Evolutionary conservation across 2,888 invertebrate genomes (phyloP), one percentile per base, ranked within the genome.

Genomic region (Chalcis sispes): DNA sequence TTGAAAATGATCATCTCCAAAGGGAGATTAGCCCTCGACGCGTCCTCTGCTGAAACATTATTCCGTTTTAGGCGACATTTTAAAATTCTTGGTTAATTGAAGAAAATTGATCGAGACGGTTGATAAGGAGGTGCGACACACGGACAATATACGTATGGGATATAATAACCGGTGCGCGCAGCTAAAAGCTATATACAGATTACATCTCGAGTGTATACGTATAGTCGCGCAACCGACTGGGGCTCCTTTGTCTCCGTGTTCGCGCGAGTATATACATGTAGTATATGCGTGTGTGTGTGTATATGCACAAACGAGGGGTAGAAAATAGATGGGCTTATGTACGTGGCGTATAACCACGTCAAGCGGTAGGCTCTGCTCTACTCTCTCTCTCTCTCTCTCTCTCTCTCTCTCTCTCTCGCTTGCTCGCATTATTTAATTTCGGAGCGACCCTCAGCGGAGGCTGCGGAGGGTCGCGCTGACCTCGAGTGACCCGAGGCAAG

Each of bases 351-450:
- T n/a, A n/a, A n/a, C n/a, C n/a, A n/a, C 52, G 62, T 18, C 46
- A 32, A 46, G 18, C 65, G 18, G 13, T 15, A 42, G 15, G 13
- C 42, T 42, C 42, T 42, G 2, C 42, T 42, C 13, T 13, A 42
- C 15, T 42, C 15, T 4, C 5, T 23, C 36, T 13, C 29, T 2
- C 2, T 20, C 15, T 13, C 32, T 18, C 23, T 54, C 25, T 4
- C 5, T 23, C 36, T 13, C 29, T 2, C 2, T 20, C 10, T 5
- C 29, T 4, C 5, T 23, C 36, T 13, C 29, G 7, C 2, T 20
- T 20, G n/a, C 32, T 18, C 23, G 62, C 25, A 56, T 69, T 56
- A 74, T 69, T 74, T 61, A 62, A 74, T 74, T 74, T 62, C 46
- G 42, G 10, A 13, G 59, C 62, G 42, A 2, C 20, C 40, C 61